Conservation (phyloP, 2,797 vertebrate species). For the Eulemur mongoz region DNA sequence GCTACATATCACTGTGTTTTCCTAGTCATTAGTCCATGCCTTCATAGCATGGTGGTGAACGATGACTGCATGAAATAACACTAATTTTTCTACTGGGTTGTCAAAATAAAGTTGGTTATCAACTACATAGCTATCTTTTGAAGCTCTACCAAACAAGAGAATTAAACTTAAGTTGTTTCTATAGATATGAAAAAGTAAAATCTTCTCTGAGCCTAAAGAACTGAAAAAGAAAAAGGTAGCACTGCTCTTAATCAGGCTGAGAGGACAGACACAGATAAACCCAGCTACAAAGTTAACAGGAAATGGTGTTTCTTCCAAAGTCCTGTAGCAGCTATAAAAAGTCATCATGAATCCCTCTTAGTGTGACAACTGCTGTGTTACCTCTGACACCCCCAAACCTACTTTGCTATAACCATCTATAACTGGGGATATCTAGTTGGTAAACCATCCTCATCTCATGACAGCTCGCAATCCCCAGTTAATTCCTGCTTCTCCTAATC, state of each 20-base stretch:
- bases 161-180: background rate
- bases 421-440: background rate
- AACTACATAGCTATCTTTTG: background rate
- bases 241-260: background rate
- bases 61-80: background rate
- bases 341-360: background rate
- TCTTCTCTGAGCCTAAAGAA: background rate
- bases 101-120: background rate
- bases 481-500: background rate
- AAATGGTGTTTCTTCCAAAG: background rate
- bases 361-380: background rate
- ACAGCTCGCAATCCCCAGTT: background rate
- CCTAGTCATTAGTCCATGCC: background rate
- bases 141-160: background rate
- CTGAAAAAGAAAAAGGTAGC: background rate
- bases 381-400: background rate
- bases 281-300: background rate
- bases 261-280: background rate
- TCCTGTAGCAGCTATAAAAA: background rate
- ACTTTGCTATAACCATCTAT: background rate
- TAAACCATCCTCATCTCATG: rapidly evolving
- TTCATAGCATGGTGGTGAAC: background rate
- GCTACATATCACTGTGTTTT: background rate
- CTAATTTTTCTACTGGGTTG: background rate
- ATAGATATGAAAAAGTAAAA: background rate